Conservation (phyloP, 2,797 vertebrate genomes). For the Phrynocephalus vlangalii region DNA sequence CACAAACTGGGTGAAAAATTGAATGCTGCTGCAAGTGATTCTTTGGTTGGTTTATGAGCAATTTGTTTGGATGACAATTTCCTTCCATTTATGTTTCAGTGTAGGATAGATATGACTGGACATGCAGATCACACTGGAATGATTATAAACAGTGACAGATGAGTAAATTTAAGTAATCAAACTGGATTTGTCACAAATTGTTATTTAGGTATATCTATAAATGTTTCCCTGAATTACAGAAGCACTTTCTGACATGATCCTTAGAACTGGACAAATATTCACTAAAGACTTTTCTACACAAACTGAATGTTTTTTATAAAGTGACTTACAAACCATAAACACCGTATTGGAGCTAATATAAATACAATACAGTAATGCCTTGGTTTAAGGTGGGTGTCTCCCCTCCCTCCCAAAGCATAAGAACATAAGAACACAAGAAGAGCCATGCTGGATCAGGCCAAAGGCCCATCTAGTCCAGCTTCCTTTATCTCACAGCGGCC, state of each 20-base stretch:
- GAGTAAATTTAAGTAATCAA: neutral
- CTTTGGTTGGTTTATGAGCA: slow-evolving; percentile 13
- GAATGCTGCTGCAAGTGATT: neutral
- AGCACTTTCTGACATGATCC: neutral
- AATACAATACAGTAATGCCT: no score
- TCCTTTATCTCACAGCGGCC: no score
- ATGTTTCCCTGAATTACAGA: neutral
- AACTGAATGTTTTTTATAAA: neutral
- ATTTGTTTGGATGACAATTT: slow-evolving; percentile 17
- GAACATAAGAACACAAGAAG: no score
- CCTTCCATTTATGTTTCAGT: neutral
- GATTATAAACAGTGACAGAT: neutral
- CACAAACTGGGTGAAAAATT: neutral
- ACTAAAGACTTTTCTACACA: neutral
- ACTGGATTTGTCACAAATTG: neutral
- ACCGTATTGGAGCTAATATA: neutral
- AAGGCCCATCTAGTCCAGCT: no score
- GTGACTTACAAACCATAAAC: neutral
- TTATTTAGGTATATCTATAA: neutral
- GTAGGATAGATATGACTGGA: neutral
- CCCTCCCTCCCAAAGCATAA: no score
- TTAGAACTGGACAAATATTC: neutral
- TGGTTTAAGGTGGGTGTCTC: no score
- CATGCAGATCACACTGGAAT: neutral
- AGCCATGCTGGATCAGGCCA: no score